A percentile compares a stretch with the other conserved stretches of the same genome.
Conservation (phyloP, 1,140 invertebrate genomes). For the Proales similis region DNA sequence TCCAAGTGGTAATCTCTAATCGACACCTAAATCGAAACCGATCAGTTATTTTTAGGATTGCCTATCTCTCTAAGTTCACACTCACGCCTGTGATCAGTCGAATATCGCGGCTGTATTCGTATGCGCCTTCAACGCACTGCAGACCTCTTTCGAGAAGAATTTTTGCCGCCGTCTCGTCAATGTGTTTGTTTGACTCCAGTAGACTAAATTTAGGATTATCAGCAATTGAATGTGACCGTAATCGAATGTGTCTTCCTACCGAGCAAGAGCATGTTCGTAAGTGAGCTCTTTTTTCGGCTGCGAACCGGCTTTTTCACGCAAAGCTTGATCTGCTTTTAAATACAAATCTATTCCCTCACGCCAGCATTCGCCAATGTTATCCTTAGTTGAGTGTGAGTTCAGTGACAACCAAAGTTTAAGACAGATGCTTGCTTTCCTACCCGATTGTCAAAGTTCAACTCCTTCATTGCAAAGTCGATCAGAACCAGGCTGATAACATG, state of each 20-base stretch:
- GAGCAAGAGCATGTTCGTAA: constrained; percentile 23
- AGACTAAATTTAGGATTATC: too few species aligned
- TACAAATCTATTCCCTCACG: constrained; percentile 30
- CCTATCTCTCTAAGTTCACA: neutral
- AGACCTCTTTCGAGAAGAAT: constrained; percentile 18
- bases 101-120: constrained; percentile 23
- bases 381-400: neutral
- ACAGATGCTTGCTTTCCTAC: constrained; percentile 3
- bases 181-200: constrained; percentile 23
- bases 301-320: constrained; percentile 1
- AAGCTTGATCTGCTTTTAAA: constrained; percentile 21
- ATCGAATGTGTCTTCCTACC: too few species aligned
- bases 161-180: constrained; percentile 31
- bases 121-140: neutral
- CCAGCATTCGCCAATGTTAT: constrained; percentile 35
- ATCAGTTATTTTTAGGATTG: neutral
- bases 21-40: constrained; percentile 15
- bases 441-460: constrained; percentile 22
- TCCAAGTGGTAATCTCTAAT: constrained; percentile 35
- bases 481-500: constrained; percentile 5
- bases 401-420: neutral
- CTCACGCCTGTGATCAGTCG: constrained; percentile 32
- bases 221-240: too few species aligned
- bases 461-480: constrained; percentile 36
- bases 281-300: constrained; percentile 9